Evolutionary conservation across 2,888 invertebrate species (phyloP).

Genomic region (Leptopilina myrica): DNA sequence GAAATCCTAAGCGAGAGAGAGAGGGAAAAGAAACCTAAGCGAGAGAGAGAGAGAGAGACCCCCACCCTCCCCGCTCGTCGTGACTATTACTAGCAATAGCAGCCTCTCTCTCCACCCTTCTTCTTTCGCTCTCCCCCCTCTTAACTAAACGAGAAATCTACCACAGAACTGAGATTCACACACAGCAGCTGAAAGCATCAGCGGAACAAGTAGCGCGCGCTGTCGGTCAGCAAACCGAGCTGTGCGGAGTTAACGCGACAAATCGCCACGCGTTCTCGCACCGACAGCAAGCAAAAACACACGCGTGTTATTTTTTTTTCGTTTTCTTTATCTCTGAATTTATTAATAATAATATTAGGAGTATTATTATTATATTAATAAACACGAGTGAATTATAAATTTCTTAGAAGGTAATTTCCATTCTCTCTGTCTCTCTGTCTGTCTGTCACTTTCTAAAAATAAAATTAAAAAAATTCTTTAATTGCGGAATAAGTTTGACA

Average conservation of each 20-base stretch:
- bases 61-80: conserved; percentile 22
- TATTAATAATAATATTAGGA: no score
- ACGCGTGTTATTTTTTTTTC: conserved; percentile 42
- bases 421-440: no score
- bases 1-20: no score
- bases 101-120: conserved; percentile 44
- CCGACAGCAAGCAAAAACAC: conserved; percentile 56
- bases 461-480: no score
- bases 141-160: background rate
- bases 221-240: conserved; percentile 40
- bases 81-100: background rate
- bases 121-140: no score
- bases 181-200: conserved; percentile 47
- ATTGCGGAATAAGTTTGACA: no score
- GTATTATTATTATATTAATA: no score
- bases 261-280: conserved; percentile 67
- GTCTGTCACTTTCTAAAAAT: no score
- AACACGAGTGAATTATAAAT: no score
- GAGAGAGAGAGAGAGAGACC: background rate
- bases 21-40: no score
- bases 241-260: conserved; percentile 57
- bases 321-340: background rate
- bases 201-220: conserved; percentile 60
- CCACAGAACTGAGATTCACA: conserved; percentile 47
- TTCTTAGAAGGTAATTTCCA: no score